Conservation (phyloP, 2,113 vertebrate genomes). For the Puma concolor region DNA sequence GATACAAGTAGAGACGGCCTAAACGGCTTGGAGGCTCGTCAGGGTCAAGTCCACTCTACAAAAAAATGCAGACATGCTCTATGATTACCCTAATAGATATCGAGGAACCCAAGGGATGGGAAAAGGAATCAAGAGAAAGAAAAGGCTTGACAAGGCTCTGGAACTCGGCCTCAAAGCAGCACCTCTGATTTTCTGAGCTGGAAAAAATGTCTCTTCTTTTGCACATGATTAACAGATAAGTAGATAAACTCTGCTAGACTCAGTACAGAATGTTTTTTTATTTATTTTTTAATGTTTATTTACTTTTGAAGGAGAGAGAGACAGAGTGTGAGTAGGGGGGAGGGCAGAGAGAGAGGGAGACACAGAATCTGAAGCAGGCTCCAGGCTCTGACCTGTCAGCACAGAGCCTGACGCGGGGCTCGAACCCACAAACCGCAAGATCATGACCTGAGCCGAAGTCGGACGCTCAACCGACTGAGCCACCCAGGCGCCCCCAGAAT, state of each 20-base stretch:
- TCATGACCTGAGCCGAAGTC: too few species aligned
- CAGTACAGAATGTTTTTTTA: accelerated
- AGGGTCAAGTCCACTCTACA: slow-evolving; percentile 78
- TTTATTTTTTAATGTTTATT: neutral
- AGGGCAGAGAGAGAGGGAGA: too few species aligned
- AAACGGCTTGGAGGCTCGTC: slow-evolving; percentile 82
- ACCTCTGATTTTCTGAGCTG: neutral
- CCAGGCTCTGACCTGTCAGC: too few species aligned
- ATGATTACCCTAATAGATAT: neutral
- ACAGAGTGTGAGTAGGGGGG: too few species aligned
- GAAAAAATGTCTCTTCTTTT: neutral
- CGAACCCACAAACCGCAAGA: too few species aligned
- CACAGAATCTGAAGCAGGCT: too few species aligned
- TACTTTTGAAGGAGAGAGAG: too few species aligned
- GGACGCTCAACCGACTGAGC: too few species aligned
- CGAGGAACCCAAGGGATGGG: neutral
- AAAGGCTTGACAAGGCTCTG: neutral
- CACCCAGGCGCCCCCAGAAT: neutral
- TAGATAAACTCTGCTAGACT: neutral
- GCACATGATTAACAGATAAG: accelerated
- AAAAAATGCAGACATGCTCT: accelerated
- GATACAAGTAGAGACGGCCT: slow-evolving; percentile 93
- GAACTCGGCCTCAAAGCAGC: neutral
- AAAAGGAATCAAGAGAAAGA: neutral
- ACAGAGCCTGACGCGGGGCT: too few species aligned